These are phyloP conservation scores for Diceros bicornis DNA, from an alignment of 2,797 vertebrate genomes.

Conservation along the genomic window DNA sequence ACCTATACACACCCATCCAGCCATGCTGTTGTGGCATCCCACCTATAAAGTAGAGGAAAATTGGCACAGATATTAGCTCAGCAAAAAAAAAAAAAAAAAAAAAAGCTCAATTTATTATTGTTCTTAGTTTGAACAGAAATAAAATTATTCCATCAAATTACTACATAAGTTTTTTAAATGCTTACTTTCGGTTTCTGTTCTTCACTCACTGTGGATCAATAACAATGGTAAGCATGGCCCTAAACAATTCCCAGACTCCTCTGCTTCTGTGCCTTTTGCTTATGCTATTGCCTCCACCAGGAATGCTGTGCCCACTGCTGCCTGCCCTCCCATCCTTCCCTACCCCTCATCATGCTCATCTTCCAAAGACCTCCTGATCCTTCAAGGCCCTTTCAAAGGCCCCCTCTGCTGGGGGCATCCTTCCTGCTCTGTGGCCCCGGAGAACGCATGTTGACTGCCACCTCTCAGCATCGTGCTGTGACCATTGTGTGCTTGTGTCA, in stretches of 20 bases:
- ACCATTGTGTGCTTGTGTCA: background rate
- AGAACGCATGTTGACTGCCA: background rate
- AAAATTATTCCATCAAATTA: background rate
- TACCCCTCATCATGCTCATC: background rate
- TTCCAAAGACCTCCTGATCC: background rate
- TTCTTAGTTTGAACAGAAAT: background rate
- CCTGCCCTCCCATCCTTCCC: background rate
- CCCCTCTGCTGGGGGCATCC: background rate
- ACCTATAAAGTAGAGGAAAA: too few relatives aligned
- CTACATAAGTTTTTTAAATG: background rate
- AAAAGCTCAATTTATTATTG: background rate
- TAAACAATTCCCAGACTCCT: background rate
- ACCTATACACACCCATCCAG: too few relatives aligned
- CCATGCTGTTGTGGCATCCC: too few relatives aligned
- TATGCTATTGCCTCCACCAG: background rate
- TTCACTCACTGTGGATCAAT: background rate
- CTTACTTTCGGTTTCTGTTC: background rate
- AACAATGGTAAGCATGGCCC: background rate
- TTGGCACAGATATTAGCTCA: too few relatives aligned
- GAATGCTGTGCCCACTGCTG: background rate
- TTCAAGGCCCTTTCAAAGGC: background rate
- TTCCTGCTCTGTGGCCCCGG: background rate
- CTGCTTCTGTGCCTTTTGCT: background rate
- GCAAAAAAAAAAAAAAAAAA: background rate
- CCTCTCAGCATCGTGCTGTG: background rate